Conservation (phyloP, 2,888 invertebrate species). For the Drosophila picticornis region DNA sequence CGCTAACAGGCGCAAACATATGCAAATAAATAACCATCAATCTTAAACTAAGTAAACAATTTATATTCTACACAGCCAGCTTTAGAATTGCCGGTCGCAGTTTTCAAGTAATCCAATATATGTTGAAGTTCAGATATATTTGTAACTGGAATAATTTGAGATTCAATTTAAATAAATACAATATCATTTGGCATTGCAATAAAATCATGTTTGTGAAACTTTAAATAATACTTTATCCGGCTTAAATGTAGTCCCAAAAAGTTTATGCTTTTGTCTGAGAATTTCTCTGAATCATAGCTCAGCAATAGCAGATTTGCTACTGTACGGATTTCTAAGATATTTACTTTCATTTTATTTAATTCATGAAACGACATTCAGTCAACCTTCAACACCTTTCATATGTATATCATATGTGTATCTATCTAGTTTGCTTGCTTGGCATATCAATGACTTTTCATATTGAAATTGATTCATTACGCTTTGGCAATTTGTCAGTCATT, state of each 20-base stretch:
- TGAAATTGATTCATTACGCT: constrained; percentile 42
- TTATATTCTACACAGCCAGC: neutral
- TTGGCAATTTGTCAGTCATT: constrained; percentile 67
- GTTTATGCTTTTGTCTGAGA: neutral
- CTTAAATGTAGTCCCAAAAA: neutral
- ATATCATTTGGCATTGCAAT: neutral
- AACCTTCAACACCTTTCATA: constrained; percentile 1
- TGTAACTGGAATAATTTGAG: neutral
- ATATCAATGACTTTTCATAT: constrained; percentile 38
- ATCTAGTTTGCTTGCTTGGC: constrained; percentile 7
- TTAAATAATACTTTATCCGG: neutral
- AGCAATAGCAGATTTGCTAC: neutral
- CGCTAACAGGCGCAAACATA: neutral
- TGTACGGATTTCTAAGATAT: neutral
- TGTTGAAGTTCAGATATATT: neutral
- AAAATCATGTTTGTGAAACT: neutral
- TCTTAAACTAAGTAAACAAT: neutral
- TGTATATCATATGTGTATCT: neutral
- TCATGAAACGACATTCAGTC: neutral
- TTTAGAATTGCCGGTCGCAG: neutral
- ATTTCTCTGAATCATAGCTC: neutral
- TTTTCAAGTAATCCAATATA: neutral
- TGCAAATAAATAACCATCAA: neutral
- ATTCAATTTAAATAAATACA: neutral
- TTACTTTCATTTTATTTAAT: neutral